Percentiles rank a stretch among this genome's conserved stretches.
Conservation (phyloP, 2,797 vertebrate species). For the Tiaroga cobitis region DNA sequence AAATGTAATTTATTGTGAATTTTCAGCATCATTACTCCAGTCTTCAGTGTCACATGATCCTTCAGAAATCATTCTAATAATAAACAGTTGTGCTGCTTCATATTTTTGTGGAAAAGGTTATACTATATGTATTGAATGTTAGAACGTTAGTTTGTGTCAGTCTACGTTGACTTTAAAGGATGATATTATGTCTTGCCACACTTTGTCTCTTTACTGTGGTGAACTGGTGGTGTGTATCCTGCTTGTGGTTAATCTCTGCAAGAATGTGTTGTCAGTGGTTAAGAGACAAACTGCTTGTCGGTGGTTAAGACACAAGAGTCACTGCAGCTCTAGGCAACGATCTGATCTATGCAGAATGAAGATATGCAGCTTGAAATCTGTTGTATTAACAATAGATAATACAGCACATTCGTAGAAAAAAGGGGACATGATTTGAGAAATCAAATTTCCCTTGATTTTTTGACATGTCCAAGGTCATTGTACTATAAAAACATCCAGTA, state of each 20-base stretch:
- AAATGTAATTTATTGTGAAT: not conserved
- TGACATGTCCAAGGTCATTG: not conserved
- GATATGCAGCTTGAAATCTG: not conserved
- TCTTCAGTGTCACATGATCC: not conserved
- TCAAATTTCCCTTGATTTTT: not conserved
- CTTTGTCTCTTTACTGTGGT: not conserved
- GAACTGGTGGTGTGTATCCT: not conserved
- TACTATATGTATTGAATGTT: too few relatives aligned
- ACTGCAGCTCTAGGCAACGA: not conserved
- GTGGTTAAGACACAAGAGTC: not conserved
- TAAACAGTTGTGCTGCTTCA: not conserved
- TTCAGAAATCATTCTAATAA: not conserved
- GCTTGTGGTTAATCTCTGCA: not conserved
- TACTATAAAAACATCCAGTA: not conserved
- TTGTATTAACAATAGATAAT: not conserved
- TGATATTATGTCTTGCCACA: not conserved
- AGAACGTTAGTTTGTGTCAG: not conserved
- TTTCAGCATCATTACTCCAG: not conserved
- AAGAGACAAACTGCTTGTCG: not conserved
- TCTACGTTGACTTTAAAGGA: not conserved
- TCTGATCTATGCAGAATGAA: not conserved
- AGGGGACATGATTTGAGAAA: not conserved
- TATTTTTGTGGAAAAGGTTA: too few relatives aligned
- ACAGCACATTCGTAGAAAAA: not conserved
- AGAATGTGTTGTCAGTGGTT: constrained; percentile 5